phyloP scores from a whole-genome alignment of 2,113 vertebrate genomes.

The Polyodon spathula region DNA sequence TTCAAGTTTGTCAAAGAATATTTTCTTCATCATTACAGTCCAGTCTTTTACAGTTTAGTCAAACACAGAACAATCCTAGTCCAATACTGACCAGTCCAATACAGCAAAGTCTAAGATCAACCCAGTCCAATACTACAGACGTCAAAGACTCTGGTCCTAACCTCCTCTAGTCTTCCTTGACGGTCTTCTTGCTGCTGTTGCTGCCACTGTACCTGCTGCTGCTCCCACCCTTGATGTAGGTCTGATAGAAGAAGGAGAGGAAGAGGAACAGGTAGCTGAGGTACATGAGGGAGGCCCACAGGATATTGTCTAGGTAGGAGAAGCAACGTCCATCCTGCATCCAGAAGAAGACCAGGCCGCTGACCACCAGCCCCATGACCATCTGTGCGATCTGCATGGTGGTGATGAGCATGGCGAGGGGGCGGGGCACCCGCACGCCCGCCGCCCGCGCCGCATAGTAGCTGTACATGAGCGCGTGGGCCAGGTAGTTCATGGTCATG shows the following conservation, averaged over 20 bases:
- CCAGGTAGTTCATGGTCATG: constrained; percentile 71
- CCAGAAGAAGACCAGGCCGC: constrained; percentile 55
- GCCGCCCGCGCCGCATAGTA: constrained; percentile 68
- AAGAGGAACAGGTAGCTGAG: constrained; percentile 73
- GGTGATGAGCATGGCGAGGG: constrained; percentile 65
- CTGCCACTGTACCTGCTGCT: constrained; percentile 35
- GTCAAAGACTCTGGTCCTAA: too few relatives aligned
- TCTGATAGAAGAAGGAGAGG: constrained; percentile 57
- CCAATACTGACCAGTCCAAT: too few relatives aligned
- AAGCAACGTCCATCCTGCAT: constrained; percentile 51
- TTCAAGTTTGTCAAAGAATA: too few relatives aligned
- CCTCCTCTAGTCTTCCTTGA: constrained; percentile 36
- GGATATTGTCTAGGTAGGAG: constrained; percentile 42
- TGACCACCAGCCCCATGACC: constrained; percentile 50
- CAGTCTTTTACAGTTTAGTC: too few relatives aligned
- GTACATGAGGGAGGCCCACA: constrained; percentile 62
- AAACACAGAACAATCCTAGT: too few relatives aligned
- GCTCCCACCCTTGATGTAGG: constrained; percentile 52
- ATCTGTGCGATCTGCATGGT: constrained; percentile 73
- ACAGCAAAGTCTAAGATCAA: too few relatives aligned
- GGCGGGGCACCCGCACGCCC: constrained; percentile 43
- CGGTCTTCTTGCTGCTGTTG: constrained; percentile 29
- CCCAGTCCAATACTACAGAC: too few relatives aligned
- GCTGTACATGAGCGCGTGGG: constrained; percentile 75
- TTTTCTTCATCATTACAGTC: too few relatives aligned